Evolutionary conservation across 2,113 vertebrate genomes (phyloP).

Genomic region (Albula goreensis): DNA sequence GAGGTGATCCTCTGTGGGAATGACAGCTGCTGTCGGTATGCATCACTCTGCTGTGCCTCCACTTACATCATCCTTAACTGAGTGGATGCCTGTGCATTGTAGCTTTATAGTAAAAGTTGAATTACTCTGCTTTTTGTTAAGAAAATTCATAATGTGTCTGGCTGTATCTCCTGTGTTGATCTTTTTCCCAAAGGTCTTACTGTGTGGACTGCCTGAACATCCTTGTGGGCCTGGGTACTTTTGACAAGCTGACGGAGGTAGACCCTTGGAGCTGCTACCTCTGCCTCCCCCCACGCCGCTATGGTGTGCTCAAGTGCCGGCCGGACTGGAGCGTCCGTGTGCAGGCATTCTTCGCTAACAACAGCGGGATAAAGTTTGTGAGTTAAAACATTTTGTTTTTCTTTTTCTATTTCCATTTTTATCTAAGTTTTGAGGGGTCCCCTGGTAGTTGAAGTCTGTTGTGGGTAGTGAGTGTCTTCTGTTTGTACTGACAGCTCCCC

Average conservation of each 20-base stretch:
- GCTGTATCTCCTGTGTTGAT: neutral
- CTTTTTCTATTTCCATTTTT: slow-evolving; percentile 57
- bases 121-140: neutral
- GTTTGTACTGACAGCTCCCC: neutral
- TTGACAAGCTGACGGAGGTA: slow-evolving; percentile 73
- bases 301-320: slow-evolving; percentile 75
- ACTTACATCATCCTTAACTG: neutral
- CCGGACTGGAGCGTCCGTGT: slow-evolving; percentile 84
- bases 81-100: neutral
- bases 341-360: slow-evolving; percentile 87
- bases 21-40: slow-evolving; percentile 51
- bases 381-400: slow-evolving; percentile 32
- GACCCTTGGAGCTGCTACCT: slow-evolving; percentile 95
- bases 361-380: slow-evolving; percentile 84
- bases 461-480: neutral
- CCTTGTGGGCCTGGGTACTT: slow-evolving; percentile 79
- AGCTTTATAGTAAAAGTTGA: neutral
- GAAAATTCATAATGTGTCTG: neutral
- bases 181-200: slow-evolving; percentile 77
- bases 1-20: slow-evolving; percentile 90
- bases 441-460: neutral
- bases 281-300: slow-evolving; percentile 74
- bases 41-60: neutral
- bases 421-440: neutral
- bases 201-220: slow-evolving; percentile 90